phyloP scores from a whole-genome alignment of 2,797 vertebrate species.

The Pogoniulus pusillus region DNA sequence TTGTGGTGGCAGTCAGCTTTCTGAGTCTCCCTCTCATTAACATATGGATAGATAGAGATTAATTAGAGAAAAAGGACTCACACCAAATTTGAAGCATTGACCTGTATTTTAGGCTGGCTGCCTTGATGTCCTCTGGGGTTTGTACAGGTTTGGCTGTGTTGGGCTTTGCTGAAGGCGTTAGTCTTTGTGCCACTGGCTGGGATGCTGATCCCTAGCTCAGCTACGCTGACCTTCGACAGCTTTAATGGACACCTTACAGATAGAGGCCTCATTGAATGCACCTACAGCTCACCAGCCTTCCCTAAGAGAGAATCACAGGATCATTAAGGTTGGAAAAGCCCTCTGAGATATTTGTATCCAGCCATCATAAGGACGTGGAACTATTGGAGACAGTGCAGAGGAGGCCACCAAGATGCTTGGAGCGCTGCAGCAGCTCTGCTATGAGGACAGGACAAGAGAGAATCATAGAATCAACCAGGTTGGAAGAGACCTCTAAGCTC shows the following conservation, averaged over 20 bases:
- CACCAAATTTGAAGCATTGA: not conserved
- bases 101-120: not conserved
- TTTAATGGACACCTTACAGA: not conserved
- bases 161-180: not conserved
- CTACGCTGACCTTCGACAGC: not conserved
- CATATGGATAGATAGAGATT: not conserved
- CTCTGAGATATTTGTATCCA: no score
- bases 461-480: no score
- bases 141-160: not conserved
- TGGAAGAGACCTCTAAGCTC: no score
- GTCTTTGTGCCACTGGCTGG: not conserved
- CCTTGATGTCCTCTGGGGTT: not conserved
- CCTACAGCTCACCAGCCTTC: not conserved
- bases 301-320: no score
- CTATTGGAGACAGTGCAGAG: no score
- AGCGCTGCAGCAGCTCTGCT: no score
- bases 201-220: not conserved
- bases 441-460: no score
- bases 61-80: slow-evolving; percentile 23
- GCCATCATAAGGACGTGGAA: no score
- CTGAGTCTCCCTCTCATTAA: not conserved
- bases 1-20: not conserved
- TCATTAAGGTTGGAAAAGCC: no score
- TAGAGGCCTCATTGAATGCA: not conserved
- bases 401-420: no score